Evolutionary conservation across 2,888 invertebrate species (phyloP).

Genomic region (Zaprionus lineosus): DNA sequence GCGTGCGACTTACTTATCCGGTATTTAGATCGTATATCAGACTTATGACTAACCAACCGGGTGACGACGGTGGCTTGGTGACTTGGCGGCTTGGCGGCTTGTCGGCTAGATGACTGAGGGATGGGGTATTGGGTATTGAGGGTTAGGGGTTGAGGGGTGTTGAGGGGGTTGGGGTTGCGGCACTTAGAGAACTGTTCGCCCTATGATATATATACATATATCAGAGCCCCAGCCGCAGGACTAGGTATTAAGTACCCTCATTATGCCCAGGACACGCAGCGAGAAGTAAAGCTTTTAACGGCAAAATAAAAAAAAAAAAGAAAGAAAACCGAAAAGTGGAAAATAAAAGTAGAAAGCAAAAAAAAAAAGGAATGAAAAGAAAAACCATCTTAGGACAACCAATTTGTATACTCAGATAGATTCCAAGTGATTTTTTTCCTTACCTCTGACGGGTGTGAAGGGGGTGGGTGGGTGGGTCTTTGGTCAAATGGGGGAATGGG

Average conservation of each 20-base stretch:
- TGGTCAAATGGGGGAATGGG: no score
- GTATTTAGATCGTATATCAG: conserved; percentile 69
- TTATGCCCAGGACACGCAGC: conserved; percentile 72
- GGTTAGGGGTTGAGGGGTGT: no score
- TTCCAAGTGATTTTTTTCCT: conserved; percentile 50
- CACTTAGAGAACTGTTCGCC: no score
- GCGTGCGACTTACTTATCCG: conserved; percentile 66
- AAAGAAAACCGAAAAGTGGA: not conserved
- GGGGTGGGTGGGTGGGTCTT: not conserved
- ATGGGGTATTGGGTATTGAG: no score
- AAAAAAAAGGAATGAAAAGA: conserved; percentile 11
- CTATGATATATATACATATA: conserved; percentile 1
- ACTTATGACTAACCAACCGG: conserved; percentile 68
- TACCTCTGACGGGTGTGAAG: conserved; percentile 5
- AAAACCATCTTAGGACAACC: conserved; percentile 53
- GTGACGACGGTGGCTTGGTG: no score
- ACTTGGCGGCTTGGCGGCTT: no score
- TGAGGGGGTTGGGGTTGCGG: no score
- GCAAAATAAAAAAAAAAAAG: conserved; percentile 17
- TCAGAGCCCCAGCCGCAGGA: conserved; percentile 26
- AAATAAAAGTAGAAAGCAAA: conserved; percentile 17
- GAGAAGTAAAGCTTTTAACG: conserved; percentile 68
- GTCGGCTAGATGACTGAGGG: no score
- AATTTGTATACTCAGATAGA: conserved; percentile 61
- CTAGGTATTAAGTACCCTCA: conserved; percentile 78